Conservation (phyloP, 2,797 vertebrate species). For the Scolopax rusticola region DNA sequence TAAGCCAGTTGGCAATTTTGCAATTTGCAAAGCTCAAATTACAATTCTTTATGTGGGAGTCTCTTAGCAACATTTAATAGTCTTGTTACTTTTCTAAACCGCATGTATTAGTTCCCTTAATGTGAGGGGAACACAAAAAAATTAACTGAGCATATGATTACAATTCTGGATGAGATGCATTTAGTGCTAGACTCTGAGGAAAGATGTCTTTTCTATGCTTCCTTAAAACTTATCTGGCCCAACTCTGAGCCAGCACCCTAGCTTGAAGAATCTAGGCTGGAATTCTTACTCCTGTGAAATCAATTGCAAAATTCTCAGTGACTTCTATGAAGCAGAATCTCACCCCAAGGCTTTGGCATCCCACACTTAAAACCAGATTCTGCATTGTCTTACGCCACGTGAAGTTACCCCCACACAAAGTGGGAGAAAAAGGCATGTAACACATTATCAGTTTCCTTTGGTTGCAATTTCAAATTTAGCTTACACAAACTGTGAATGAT, state of each 20-base stretch:
- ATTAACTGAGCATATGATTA: background rate
- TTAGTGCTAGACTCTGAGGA: background rate
- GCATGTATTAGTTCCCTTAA: background rate
- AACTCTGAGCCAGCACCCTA: background rate
- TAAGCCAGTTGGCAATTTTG: background rate
- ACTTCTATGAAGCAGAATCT: background rate
- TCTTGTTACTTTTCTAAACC: background rate
- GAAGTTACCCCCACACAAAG: background rate
- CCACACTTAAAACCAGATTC: background rate
- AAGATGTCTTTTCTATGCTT: background rate
- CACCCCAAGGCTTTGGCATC: background rate
- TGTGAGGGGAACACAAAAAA: background rate
- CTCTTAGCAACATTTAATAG: slow-evolving; percentile 3
- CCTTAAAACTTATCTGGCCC: background rate
- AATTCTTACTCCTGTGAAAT: background rate
- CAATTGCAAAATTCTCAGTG: background rate
- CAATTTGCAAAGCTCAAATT: slow-evolving; percentile 3
- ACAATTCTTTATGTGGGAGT: background rate
- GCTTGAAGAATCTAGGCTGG: background rate
- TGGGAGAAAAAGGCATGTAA: background rate
- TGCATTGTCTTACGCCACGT: background rate
- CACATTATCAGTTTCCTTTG: background rate
- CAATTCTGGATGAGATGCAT: background rate
- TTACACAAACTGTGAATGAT: background rate
- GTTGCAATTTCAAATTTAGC: background rate